A percentile compares a stretch with the other conserved stretches of the same genome.
These are phyloP conservation scores for Drosophila subobscura DNA, from an alignment of 1,140 invertebrate species.

Conservation along the genomic window DNA sequence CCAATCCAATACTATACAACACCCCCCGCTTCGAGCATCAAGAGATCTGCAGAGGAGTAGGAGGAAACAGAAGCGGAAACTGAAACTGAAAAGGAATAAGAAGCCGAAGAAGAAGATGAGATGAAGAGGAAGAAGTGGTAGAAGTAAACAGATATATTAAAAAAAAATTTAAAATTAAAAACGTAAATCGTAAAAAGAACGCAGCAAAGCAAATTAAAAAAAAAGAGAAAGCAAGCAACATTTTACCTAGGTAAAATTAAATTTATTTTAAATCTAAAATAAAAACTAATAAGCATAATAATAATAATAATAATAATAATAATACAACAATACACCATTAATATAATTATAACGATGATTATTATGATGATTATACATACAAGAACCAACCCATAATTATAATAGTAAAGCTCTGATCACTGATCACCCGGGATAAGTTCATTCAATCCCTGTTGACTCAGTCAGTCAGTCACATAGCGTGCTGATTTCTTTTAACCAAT, in stretches of 20 bases:
- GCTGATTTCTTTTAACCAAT: too few species aligned
- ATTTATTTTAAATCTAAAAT: slow-evolving; percentile 55
- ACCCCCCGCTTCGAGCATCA: too few species aligned
- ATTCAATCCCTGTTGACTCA: too few species aligned
- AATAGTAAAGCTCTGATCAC: slow-evolving; percentile 46
- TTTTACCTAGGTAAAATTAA: slow-evolving; percentile 54
- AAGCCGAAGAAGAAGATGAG: too few species aligned
- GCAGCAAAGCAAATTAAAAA: slow-evolving; percentile 29
- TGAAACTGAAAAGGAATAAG: too few species aligned
- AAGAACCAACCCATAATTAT: slow-evolving; percentile 17
- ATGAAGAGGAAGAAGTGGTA: background rate
- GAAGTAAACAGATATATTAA: slow-evolving; percentile 5
- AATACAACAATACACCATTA: slow-evolving; percentile 2
- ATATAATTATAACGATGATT: slow-evolving; percentile 26
- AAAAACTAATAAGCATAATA: slow-evolving; percentile 43
- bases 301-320: slow-evolving; percentile 15
- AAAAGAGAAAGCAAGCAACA: slow-evolving; percentile 8
- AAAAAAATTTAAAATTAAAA: background rate
- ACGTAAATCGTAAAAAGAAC: slow-evolving; percentile 1
- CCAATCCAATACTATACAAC: background rate
- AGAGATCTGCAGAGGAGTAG: too few species aligned
- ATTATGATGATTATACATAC: slow-evolving; percentile 37
- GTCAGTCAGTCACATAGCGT: too few species aligned
- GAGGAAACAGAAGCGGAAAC: slow-evolving; percentile 3
- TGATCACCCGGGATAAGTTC: slow-evolving; percentile 24